Evolutionary conservation across 1,140 invertebrate genomes (phyloP).

Genomic region (Euura lappo): DNA sequence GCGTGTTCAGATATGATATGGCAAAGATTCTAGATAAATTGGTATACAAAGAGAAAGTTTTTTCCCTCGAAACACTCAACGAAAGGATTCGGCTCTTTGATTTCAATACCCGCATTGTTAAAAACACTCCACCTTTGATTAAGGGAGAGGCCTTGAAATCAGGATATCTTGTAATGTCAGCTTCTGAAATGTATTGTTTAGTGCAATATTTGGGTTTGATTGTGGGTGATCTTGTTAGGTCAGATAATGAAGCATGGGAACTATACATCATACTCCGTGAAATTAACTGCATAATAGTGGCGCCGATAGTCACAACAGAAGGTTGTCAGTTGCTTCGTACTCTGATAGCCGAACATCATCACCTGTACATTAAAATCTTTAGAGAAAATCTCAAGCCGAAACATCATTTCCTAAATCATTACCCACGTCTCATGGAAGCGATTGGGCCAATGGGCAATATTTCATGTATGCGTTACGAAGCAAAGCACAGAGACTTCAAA

Average conservation of each 20-base stretch:
- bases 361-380: slow-evolving; percentile 17
- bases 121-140: slow-evolving; percentile 18
- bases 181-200: slow-evolving; percentile 23
- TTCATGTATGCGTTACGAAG: slow-evolving; percentile 10
- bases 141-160: slow-evolving; percentile 10
- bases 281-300: slow-evolving; percentile 19
- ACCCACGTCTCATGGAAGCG: not conserved
- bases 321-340: not conserved
- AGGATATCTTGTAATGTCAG: slow-evolving; percentile 14
- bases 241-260: slow-evolving; percentile 19
- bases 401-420: not conserved
- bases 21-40: slow-evolving; percentile 19
- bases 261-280: slow-evolving; percentile 21
- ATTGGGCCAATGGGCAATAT: not conserved
- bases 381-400: not conserved
- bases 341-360: slow-evolving; percentile 22
- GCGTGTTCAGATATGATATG: slow-evolving; percentile 24
- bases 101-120: slow-evolving; percentile 9
- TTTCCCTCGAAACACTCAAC: slow-evolving; percentile 18
- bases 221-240: slow-evolving; percentile 21
- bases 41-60: slow-evolving; percentile 7
- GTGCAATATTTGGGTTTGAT: slow-evolving; percentile 16
- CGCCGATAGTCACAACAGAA: slow-evolving; percentile 5
- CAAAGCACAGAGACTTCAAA: slow-evolving; percentile 8
- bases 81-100: slow-evolving; percentile 18